Conservation (phyloP, 2,113 vertebrate genomes). For the Silurus asotus region DNA sequence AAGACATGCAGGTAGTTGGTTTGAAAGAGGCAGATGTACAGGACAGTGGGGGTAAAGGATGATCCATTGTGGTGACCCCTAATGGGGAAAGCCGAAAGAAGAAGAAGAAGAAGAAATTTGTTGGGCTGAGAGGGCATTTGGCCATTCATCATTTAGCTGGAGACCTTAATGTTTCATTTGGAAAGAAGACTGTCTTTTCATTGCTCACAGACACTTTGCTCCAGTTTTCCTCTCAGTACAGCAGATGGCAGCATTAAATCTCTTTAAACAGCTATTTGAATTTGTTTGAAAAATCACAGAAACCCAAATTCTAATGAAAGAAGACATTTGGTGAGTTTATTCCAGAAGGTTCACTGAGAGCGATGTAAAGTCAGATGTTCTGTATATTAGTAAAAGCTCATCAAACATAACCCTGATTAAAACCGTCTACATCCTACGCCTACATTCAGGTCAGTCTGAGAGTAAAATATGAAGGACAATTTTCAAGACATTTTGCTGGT, state of each 20-base stretch:
- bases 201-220: neutral
- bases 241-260: slow-evolving; percentile 49
- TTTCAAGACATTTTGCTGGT: neutral
- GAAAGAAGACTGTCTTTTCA: neutral
- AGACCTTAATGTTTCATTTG: neutral
- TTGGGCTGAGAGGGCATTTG: neutral
- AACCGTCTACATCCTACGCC: no score
- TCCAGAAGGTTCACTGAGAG: neutral
- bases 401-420: neutral
- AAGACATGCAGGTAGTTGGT: no score
- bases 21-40: no score
- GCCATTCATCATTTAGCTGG: neutral
- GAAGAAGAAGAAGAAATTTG: neutral
- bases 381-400: neutral
- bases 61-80: no score
- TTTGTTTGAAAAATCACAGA: neutral
- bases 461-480: neutral
- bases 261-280: neutral
- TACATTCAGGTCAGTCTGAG: neutral
- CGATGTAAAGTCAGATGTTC: neutral
- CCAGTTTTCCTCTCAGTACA: slow-evolving; percentile 21
- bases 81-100: no score
- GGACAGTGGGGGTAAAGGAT: no score
- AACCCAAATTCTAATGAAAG: neutral
- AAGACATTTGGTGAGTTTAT: neutral